phyloP scores from a whole-genome alignment of 2,113 vertebrate genomes.

The Cathartes aura region DNA sequence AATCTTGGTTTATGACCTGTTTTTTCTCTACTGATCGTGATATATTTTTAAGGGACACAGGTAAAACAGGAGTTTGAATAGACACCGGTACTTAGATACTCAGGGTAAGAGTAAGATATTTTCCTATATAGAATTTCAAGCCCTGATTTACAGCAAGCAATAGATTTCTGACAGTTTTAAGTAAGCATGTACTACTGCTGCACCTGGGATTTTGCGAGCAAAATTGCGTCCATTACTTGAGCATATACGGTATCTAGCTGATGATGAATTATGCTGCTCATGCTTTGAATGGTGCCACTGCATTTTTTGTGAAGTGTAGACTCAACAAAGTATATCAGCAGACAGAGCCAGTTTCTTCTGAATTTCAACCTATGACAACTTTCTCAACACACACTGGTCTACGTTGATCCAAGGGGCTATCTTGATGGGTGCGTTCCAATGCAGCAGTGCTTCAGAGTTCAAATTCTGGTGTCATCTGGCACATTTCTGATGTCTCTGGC shows the following conservation, averaged over 20 bases:
- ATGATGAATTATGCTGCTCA: background rate
- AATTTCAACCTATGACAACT: constrained; percentile 39
- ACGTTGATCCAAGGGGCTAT: background rate
- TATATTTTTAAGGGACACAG: background rate
- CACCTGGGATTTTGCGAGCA: background rate
- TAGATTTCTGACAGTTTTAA: background rate
- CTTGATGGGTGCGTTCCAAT: background rate
- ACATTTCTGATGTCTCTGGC: constrained; percentile 25
- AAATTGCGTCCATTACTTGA: background rate
- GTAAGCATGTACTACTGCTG: background rate
- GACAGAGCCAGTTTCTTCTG: background rate
- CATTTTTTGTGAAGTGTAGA: constrained; percentile 42
- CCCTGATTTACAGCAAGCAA: background rate
- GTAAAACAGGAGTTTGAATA: background rate
- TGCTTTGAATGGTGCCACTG: constrained; percentile 44
- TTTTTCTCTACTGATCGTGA: background rate
- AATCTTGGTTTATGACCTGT: background rate
- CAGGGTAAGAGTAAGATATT: background rate
- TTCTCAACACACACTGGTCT: background rate
- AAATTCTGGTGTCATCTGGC: constrained; percentile 46
- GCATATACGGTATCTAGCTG: background rate
- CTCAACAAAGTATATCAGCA: constrained; percentile 58
- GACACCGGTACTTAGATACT: background rate
- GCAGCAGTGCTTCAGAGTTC: background rate
- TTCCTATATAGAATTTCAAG: background rate